Evolutionary conservation across 2,113 vertebrate species (phyloP).

Genomic region (Takifugu bimaculatus): DNA sequence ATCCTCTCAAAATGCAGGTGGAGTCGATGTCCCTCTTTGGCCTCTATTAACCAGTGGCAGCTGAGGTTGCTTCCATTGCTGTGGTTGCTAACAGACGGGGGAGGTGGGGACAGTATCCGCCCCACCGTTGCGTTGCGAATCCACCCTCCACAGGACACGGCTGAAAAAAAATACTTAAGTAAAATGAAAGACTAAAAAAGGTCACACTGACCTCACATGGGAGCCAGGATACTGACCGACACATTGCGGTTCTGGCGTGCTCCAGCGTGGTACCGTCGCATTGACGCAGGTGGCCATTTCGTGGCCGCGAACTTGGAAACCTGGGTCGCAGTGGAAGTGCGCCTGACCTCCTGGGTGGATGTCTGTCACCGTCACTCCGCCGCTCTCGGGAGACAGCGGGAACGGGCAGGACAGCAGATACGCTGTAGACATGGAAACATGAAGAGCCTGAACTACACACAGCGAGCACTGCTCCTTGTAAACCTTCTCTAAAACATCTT

Average conservation of each 20-base stretch:
- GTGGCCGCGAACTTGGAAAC: conserved; percentile 84
- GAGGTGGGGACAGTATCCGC: conserved; percentile 82
- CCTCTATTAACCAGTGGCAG: conserved; percentile 91
- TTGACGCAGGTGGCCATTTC: conserved; percentile 85
- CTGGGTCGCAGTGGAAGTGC: conserved; percentile 86
- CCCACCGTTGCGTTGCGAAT: conserved; percentile 87
- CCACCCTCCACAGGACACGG: conserved; percentile 85
- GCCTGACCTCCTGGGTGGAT: conserved; percentile 87
- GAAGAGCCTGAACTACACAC: not conserved
- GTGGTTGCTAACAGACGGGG: conserved; percentile 74
- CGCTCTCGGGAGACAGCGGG: conserved; percentile 80
- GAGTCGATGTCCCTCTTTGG: conserved; percentile 83
- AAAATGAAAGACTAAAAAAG: not conserved
- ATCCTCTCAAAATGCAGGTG: conserved; percentile 91
- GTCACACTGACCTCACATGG: not conserved
- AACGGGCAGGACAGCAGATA: conserved; percentile 87
- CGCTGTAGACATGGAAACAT: conserved; percentile 63
- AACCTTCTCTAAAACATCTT: not conserved
- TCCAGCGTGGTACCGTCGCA: conserved; percentile 85
- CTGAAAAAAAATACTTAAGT: conserved; percentile 21
- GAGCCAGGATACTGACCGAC: conserved; percentile 59
- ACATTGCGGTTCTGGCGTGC: conserved; percentile 75
- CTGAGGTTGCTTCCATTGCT: conserved; percentile 86
- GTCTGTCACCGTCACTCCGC: conserved; percentile 86
- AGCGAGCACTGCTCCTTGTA: too few relatives aligned